Percentiles rank a stretch among this genome's conserved stretches.
These are phyloP conservation scores for Panulirus ornatus DNA, from an alignment of 1,140 invertebrate genomes.

Conservation along the genomic window DNA sequence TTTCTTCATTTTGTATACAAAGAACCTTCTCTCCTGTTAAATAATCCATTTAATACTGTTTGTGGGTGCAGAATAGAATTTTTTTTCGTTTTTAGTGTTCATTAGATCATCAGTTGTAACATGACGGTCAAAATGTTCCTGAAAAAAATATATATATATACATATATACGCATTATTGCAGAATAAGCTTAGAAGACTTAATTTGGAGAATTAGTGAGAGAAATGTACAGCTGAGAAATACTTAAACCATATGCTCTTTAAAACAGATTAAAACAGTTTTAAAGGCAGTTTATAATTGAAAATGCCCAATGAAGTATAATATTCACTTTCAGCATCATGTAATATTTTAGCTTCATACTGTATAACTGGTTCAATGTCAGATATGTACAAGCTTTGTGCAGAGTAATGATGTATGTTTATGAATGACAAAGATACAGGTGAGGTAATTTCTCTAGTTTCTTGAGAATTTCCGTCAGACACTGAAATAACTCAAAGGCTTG, in stretches of 20 bases:
- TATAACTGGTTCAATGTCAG: neutral
- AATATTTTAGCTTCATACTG: neutral
- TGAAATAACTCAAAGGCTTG: neutral
- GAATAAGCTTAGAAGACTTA: no score
- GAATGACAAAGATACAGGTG: neutral
- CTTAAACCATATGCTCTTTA: no score
- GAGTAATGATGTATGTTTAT: neutral
- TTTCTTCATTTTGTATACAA: no score
- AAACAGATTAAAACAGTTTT: no score
- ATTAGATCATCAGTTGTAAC: neutral
- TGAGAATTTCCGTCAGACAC: no score
- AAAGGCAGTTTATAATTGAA: no score
- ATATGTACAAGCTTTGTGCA: neutral
- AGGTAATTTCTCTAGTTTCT: neutral
- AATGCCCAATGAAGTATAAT: no score
- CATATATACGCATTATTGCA: no score
- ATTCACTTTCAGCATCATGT: neutral
- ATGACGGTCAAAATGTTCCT: conserved; percentile 4
- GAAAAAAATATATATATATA: no score
- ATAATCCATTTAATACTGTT: conserved; percentile 7
- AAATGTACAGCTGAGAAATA: no score
- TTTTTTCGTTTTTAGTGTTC: neutral
- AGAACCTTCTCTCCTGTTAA: neutral
- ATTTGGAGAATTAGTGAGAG: no score
- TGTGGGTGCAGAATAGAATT: neutral